Conservation (phyloP, 2,113 vertebrate genomes). For the Oophaga pumilio region DNA sequence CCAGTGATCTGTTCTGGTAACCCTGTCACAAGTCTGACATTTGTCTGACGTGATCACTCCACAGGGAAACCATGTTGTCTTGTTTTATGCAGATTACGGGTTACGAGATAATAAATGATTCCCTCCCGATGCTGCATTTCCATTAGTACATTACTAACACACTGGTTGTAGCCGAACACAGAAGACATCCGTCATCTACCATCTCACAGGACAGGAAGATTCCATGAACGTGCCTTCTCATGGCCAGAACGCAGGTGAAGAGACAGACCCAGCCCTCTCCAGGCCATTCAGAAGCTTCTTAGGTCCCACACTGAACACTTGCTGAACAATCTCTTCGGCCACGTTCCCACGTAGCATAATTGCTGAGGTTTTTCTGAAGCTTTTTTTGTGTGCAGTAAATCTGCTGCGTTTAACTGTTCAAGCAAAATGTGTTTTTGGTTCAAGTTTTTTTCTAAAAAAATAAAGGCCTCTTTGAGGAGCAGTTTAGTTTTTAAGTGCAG, state of each 20-base stretch:
- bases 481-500: too few species aligned
- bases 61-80: neutral
- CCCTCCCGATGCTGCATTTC: conserved; percentile 6
- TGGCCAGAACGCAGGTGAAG: neutral
- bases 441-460: too few species aligned
- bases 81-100: conserved; percentile 34
- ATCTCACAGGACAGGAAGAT: neutral
- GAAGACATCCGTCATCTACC: neutral
- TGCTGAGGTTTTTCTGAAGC: too few species aligned
- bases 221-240: neutral
- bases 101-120: conserved; percentile 39
- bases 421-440: too few species aligned
- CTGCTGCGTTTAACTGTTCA: too few species aligned
- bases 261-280: neutral
- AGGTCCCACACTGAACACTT: too few species aligned
- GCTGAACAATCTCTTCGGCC: too few species aligned
- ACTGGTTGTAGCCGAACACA: neutral
- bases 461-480: too few species aligned
- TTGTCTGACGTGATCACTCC: conserved; percentile 32
- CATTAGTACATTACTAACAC: conserved; percentile 37
- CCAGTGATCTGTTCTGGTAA: conserved; percentile 42
- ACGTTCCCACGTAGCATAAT: too few species aligned
- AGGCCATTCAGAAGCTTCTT: too few species aligned
- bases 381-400: too few species aligned
- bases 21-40: conserved; percentile 30